Base-by-base conservation (phyloP, 2,888 invertebrate genomes). In the Patella ulyssiponensis region DNA sequence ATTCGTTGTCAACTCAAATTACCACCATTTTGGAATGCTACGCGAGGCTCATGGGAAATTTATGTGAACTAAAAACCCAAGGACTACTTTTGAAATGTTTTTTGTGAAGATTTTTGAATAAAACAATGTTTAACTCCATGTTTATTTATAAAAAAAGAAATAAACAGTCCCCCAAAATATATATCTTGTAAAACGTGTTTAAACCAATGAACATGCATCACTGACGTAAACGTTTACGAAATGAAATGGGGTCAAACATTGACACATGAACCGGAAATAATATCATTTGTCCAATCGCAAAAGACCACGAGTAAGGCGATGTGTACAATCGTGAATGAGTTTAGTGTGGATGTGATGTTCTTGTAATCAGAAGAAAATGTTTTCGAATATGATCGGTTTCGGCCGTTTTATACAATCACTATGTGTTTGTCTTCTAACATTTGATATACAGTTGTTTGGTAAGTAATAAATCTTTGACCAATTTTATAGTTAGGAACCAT, bases 21-120 rank as follows among this genome's bases (percentile, higher is more conserved):
- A 77, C 80, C 80, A 81, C 86, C 86, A 86, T 86, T 77, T 82
- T 86, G 83, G 80, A 84, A 84, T 82, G 81, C 76, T 54, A 14
- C 20, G 9, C n/a, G 73, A 58, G 64, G 14, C 20, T 64, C 64
- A 64, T 64, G 64, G 64, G 64, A 64, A 23, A 20, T 23, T 64
- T 64, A 12, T 23, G 11, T 9, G 7, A 64, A 64, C n/a, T 64
- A 3, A 20, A 64, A 64, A 23, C 23, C 3, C 14, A 5, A 44
- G 9, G 44, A 44, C 44, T 44, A 44, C 44, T 44, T 44, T 44
- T 44, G 44, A 44, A 44, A 44, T 44, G 1, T 44, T 44, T 44
- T 44, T 44, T 9, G 44, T 44, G 9, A 5, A 44, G 44, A 44
- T 44, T 44, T 4, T 44, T 44, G 9, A 44, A 44, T 44, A 44